These are phyloP conservation scores for Varanus salvator DNA, from an alignment of 2,113 vertebrate species.

Conservation along the genomic window DNA sequence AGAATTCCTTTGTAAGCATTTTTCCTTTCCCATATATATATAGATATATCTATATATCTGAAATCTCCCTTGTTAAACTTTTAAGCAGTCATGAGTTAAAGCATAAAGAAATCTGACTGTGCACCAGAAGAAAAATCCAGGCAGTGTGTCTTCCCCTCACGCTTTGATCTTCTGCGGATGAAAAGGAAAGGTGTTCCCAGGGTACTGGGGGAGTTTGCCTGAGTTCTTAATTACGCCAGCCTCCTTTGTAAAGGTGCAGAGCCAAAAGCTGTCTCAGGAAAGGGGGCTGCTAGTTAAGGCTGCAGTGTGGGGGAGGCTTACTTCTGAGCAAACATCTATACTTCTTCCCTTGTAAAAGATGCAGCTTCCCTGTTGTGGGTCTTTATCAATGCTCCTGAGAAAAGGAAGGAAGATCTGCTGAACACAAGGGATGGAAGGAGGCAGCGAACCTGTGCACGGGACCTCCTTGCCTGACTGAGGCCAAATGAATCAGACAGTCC, in stretches of 20 bases:
- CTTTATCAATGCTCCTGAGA: conserved; percentile 12
- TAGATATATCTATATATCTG: no score
- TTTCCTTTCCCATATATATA: no score
- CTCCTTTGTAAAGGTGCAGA: background rate
- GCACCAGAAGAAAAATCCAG: background rate
- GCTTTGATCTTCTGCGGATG: background rate
- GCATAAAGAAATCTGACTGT: background rate
- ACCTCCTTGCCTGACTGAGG: background rate
- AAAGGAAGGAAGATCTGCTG: background rate
- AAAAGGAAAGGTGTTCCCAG: background rate
- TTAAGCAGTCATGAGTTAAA: background rate
- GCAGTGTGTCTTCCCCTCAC: background rate
- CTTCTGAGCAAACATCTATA: background rate
- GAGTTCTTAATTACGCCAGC: background rate
- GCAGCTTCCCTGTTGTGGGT: background rate
- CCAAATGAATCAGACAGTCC: background rate
- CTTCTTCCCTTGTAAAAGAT: background rate
- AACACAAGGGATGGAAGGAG: background rate
- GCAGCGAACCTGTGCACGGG: background rate
- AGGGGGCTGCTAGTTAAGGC: background rate
- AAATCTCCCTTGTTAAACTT: background rate
- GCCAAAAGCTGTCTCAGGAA: background rate
- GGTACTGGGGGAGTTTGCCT: background rate
- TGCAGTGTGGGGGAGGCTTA: no score
- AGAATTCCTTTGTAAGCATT: background rate